Conservation (phyloP, 30 jellyfish, hydroid and myxozoan genomes). For the Pelagia noctiluca region DNA sequence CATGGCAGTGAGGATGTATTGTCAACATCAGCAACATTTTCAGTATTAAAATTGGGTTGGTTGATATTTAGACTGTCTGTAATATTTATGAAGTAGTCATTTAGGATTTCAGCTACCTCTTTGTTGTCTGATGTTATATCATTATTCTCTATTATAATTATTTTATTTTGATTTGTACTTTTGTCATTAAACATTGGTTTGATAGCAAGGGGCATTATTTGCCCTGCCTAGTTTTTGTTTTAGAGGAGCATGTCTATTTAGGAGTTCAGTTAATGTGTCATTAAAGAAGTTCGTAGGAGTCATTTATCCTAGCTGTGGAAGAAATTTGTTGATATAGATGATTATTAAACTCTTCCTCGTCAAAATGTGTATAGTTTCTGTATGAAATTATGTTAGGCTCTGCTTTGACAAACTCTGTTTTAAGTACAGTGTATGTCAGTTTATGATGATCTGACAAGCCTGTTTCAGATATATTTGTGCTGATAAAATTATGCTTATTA, state of each 20-base stretch:
- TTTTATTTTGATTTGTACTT: background rate
- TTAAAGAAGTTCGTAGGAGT: no score
- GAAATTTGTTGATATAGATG: no score
- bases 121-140: background rate
- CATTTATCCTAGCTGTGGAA: no score
- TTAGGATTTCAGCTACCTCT: background rate
- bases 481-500: no score
- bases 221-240: no score
- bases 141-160: background rate
- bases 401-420: background rate
- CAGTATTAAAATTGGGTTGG: no score
- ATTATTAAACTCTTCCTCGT: background rate
- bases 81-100: constrained; percentile 15
- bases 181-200: background rate
- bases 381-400: background rate
- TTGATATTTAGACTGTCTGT: background rate
- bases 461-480: no score
- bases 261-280: background rate
- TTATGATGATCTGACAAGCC: no score
- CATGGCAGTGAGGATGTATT: background rate
- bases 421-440: no score
- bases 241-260: background rate
- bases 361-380: background rate
- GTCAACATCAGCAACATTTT: background rate
- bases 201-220: no score